These are phyloP conservation scores for Eolophus roseicapilla DNA, from an alignment of 2,113 vertebrate species.

Conservation along the genomic window DNA sequence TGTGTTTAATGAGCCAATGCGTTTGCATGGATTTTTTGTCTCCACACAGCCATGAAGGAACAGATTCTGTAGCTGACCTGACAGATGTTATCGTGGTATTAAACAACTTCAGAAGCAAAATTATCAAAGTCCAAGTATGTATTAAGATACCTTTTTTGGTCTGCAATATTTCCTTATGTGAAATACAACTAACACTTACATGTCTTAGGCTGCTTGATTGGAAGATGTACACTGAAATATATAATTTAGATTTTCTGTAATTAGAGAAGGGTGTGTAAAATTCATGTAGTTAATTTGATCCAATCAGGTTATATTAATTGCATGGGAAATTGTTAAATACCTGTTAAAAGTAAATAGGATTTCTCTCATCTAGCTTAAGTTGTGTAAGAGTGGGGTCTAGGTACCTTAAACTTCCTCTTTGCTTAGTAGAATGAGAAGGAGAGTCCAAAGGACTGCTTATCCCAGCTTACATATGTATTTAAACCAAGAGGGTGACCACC, in stretches of 20 bases:
- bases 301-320: not conserved
- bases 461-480: not conserved
- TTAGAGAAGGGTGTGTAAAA: not conserved
- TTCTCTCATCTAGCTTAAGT: not conserved
- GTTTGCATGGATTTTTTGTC: not conserved
- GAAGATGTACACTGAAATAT: not conserved
- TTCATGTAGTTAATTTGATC: not conserved
- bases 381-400: not conserved
- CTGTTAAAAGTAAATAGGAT: not conserved
- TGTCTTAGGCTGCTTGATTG: not conserved
- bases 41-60: conserved; percentile 85
- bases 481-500: not conserved
- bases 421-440: not conserved
- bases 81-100: conserved; percentile 84
- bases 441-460: not conserved
- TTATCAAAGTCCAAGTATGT: conserved; percentile 92
- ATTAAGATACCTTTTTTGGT: not conserved
- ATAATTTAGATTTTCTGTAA: not conserved
- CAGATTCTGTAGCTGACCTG: conserved; percentile 82
- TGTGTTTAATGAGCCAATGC: not conserved
- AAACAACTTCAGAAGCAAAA: conserved; percentile 94
- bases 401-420: not conserved
- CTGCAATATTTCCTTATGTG: not conserved
- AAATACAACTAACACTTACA: not conserved
- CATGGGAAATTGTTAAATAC: not conserved